phyloP scores from a whole-genome alignment of 2,888 invertebrate genomes.

The Scaptomyza parva region DNA sequence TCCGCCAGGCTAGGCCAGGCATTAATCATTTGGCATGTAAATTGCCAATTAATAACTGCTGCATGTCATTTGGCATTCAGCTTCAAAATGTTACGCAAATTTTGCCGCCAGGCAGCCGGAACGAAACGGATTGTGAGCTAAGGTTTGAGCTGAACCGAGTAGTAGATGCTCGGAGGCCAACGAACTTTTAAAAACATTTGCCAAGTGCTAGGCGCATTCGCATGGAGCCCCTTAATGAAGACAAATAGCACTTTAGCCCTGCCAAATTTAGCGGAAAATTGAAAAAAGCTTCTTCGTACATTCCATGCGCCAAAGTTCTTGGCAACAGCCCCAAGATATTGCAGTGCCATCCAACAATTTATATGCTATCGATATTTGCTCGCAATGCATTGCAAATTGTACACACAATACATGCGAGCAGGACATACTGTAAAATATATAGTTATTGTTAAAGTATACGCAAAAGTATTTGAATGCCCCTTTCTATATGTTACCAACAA shows the following conservation, averaged over 20 bases:
- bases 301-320: conserved; percentile 54
- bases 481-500: conserved; percentile 1
- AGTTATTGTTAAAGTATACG: conserved; percentile 27
- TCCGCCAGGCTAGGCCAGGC: conserved; percentile 64
- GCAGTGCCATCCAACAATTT: conserved; percentile 68
- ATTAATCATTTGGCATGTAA: conserved; percentile 81
- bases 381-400: conserved; percentile 55
- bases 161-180: conserved; percentile 37
- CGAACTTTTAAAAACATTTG: conserved; percentile 62
- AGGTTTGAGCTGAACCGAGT: conserved; percentile 6
- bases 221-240: conserved; percentile 77
- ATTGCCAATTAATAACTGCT: conserved; percentile 82
- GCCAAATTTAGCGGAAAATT: conserved; percentile 84
- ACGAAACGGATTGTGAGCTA: conserved; percentile 18
- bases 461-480: conserved; percentile 8
- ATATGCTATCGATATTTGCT: conserved; percentile 65
- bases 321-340: conserved; percentile 64
- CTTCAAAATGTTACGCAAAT: conserved; percentile 71
- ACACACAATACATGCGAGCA: conserved; percentile 21
- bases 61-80: conserved; percentile 75
- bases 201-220: conserved; percentile 71
- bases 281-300: conserved; percentile 78
- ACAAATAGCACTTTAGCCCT: conserved; percentile 81
- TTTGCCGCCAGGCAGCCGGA: conserved; percentile 12
- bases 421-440: conserved; percentile 36